These are phyloP conservation scores for Cochlearius cochlearius DNA, from an alignment of 2,113 vertebrate species.

Conservation along the genomic window DNA sequence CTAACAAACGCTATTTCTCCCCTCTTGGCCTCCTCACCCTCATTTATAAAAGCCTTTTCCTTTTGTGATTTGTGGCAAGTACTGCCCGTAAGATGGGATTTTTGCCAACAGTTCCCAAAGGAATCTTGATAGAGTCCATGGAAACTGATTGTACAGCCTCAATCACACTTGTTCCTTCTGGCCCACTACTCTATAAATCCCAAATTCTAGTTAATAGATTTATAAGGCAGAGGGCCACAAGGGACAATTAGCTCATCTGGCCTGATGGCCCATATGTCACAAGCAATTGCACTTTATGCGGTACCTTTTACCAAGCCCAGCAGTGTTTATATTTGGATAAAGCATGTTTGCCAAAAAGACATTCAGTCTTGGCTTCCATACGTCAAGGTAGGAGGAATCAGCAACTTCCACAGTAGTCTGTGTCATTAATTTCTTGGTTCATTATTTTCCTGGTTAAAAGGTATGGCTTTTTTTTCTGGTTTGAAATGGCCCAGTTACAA, in stretches of 20 bases:
- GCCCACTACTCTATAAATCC: background rate
- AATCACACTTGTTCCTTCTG: background rate
- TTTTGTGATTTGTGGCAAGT: background rate
- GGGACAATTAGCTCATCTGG: slow-evolving; percentile 11
- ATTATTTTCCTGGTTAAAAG: background rate
- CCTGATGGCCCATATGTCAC: background rate
- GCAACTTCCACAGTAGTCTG: background rate
- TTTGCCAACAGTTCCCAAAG: background rate
- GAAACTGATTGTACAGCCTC: background rate
- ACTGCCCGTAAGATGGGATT: background rate
- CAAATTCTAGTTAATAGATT: slow-evolving; percentile 16
- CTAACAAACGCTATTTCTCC: background rate
- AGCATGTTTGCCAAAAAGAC: background rate
- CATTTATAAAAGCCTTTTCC: background rate
- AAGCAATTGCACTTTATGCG: slow-evolving; percentile 5
- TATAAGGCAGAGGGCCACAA: background rate
- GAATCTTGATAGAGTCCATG: background rate
- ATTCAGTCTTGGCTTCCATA: slow-evolving; percentile 3
- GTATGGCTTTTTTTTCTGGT: background rate
- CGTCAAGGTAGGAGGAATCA: background rate
- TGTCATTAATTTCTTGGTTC: background rate
- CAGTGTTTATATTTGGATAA: background rate
- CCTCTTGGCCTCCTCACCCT: background rate
- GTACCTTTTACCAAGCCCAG: background rate
- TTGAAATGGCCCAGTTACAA: background rate